A percentile compares a stretch with the other conserved stretches of the same genome.
phyloP scores from a whole-genome alignment of 1,140 invertebrate species.

The Zaprionus nigranus region DNA sequence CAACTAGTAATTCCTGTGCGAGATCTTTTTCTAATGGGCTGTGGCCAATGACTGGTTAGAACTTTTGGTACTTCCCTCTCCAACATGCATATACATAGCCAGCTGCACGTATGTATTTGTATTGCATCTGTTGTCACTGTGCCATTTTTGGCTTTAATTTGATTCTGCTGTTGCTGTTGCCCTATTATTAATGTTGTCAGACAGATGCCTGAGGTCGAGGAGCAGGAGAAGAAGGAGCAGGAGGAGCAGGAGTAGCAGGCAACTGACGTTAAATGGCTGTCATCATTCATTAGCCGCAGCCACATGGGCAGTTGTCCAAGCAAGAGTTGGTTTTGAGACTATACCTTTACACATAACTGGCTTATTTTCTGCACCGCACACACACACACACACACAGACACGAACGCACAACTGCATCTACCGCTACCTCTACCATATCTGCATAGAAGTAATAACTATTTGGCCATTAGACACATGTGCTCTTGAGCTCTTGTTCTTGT shows the following conservation, averaged over 20 bases:
- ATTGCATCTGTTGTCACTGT: slow-evolving; percentile 19
- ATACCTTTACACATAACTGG: slow-evolving; percentile 61
- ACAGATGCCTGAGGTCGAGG: neutral
- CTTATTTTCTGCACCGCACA: slow-evolving; percentile 44
- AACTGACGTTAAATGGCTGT: slow-evolving; percentile 73
- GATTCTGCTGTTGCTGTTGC: slow-evolving; percentile 52
- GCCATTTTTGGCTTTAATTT: slow-evolving; percentile 64
- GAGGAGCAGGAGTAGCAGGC: neutral
- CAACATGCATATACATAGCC: neutral
- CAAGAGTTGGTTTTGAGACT: slow-evolving; percentile 52
- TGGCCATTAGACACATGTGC: slow-evolving; percentile 22
- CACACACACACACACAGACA: slow-evolving; percentile 34
- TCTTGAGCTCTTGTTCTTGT: neutral
- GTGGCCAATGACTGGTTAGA: slow-evolving; percentile 58
- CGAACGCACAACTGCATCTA: neutral
- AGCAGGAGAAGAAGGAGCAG: neutral
- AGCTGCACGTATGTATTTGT: neutral
- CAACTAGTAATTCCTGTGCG: slow-evolving; percentile 8
- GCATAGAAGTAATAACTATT: slow-evolving; percentile 26
- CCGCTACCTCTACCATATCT: slow-evolving; percentile 5
- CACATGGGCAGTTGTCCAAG: slow-evolving; percentile 64
- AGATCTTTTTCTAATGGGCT: slow-evolving; percentile 61
- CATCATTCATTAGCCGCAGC: slow-evolving; percentile 80
- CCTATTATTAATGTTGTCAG: slow-evolving; percentile 69
- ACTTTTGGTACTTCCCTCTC: slow-evolving; percentile 4